A percentile compares a stretch with the other conserved stretches of the same genome.
These are phyloP conservation scores for Xiphophorus maculatus DNA, from an alignment of 2,113 vertebrate genomes.

Conservation along the genomic window DNA sequence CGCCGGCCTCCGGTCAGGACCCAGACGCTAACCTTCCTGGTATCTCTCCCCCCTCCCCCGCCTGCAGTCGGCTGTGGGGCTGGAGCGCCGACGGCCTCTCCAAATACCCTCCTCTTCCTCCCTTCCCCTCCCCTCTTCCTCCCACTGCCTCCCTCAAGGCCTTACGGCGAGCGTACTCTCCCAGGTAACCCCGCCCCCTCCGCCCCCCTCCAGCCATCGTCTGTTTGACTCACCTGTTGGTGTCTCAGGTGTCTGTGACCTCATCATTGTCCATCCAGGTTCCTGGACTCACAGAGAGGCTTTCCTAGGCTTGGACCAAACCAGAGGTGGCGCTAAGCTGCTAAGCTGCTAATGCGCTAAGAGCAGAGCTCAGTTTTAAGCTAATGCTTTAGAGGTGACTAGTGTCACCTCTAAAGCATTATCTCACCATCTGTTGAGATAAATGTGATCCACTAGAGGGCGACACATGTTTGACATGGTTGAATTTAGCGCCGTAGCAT, in stretches of 20 bases:
- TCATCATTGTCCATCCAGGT: neutral
- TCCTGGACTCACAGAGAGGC: too few species aligned
- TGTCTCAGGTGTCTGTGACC: neutral
- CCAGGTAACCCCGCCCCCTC: constrained; percentile 85
- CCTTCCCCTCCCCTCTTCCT: constrained; percentile 88
- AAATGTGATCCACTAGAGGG: too few species aligned
- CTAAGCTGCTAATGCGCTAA: too few species aligned
- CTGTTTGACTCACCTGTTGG: neutral
- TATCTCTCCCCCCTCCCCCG: neutral
- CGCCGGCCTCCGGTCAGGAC: too few species aligned
- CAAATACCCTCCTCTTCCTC: constrained; percentile 92
- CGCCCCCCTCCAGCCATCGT: neutral
- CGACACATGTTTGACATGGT: too few species aligned
- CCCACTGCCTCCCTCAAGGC: constrained; percentile 94
- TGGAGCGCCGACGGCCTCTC: constrained; percentile 96
- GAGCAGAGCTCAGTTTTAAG: too few species aligned
- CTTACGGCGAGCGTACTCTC: constrained; percentile 94
- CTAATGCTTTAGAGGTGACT: too few species aligned
- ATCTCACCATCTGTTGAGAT: too few species aligned
- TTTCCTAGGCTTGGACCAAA: too few species aligned
- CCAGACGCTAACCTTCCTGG: constrained; percentile 10
- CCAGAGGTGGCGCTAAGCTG: too few species aligned
- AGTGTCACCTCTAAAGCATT: too few species aligned
- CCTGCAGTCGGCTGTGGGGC: constrained; percentile 94
- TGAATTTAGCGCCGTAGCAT: too few species aligned